phyloP scores from a whole-genome alignment of 2,888 invertebrate genomes.

The Lasiommata megera region DNA sequence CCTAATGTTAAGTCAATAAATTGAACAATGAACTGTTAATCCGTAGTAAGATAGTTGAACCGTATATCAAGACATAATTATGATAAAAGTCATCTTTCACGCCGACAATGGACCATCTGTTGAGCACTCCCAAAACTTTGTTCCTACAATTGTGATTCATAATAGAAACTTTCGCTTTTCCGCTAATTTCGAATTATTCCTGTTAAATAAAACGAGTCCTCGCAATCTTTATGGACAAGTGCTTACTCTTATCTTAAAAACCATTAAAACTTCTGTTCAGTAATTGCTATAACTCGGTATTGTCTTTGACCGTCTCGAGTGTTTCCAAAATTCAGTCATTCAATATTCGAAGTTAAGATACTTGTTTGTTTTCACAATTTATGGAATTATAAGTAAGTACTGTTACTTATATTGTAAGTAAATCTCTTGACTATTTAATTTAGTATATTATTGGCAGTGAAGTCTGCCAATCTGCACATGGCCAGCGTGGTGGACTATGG shows the following conservation, averaged over 20 bases:
- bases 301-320: slow-evolving; percentile 15
- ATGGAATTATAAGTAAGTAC: too few relatives aligned
- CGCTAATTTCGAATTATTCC: slow-evolving; percentile 20
- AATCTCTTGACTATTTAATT: too few relatives aligned
- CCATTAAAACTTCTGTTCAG: slow-evolving; percentile 64
- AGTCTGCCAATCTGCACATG: too few relatives aligned
- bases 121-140: neutral
- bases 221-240: slow-evolving; percentile 35
- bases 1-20: too few relatives aligned
- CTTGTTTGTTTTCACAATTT: slow-evolving; percentile 1
- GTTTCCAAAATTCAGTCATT: slow-evolving; percentile 4
- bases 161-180: slow-evolving; percentile 22
- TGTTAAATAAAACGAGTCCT: slow-evolving; percentile 27
- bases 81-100: neutral
- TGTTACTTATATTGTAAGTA: too few relatives aligned
- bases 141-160: slow-evolving; percentile 29
- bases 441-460: too few relatives aligned
- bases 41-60: neutral
- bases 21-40: neutral
- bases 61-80: neutral
- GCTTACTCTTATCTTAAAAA: slow-evolving; percentile 52
- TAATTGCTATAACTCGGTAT: slow-evolving; percentile 56
- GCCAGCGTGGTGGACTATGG: too few relatives aligned
- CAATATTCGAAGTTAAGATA: neutral
- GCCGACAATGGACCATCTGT: neutral